These are phyloP conservation scores for Orchesellides sinensis DNA, from an alignment of 2,888 invertebrate species.

Conservation along the genomic window DNA sequence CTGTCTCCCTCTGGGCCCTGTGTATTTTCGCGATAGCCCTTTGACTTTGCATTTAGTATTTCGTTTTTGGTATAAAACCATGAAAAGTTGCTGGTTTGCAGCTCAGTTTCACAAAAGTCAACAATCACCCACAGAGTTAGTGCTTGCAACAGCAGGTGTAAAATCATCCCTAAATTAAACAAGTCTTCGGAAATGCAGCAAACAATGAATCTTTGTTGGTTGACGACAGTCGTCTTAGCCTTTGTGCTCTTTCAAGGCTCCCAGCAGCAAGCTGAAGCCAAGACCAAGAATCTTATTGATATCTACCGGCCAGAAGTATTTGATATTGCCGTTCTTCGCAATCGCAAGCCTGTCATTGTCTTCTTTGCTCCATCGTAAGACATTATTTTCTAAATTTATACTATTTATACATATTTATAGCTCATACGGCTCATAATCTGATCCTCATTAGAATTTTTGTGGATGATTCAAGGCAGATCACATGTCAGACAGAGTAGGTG, in stretches of 20 bases:
- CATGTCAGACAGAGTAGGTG: neutral
- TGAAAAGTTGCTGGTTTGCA: neutral
- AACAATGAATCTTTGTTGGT: neutral
- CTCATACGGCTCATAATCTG: neutral
- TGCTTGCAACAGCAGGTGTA: neutral
- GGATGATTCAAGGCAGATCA: neutral
- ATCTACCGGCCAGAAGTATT: constrained; percentile 64
- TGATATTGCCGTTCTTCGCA: constrained; percentile 64
- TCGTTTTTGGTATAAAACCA: constrained; percentile 11
- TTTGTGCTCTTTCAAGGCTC: constrained; percentile 9
- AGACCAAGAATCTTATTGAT: constrained; percentile 59
- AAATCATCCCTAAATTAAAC: neutral
- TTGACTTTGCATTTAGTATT: neutral
- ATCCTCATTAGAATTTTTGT: neutral
- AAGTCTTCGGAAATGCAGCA: constrained; percentile 8
- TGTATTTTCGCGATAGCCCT: neutral
- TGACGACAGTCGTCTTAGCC: no score
- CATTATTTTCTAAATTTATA: neutral
- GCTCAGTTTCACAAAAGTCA: constrained; percentile 3
- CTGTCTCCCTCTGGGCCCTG: no score
- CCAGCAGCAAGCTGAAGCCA: constrained; percentile 17
- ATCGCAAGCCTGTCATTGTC: constrained; percentile 65
- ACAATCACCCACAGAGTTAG: neutral
- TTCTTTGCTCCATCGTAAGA: constrained; percentile 56
- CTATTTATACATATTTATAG: neutral